Base-by-base conservation (phyloP, 2,888 invertebrate genomes). In the Euzetes globulus region DNA sequence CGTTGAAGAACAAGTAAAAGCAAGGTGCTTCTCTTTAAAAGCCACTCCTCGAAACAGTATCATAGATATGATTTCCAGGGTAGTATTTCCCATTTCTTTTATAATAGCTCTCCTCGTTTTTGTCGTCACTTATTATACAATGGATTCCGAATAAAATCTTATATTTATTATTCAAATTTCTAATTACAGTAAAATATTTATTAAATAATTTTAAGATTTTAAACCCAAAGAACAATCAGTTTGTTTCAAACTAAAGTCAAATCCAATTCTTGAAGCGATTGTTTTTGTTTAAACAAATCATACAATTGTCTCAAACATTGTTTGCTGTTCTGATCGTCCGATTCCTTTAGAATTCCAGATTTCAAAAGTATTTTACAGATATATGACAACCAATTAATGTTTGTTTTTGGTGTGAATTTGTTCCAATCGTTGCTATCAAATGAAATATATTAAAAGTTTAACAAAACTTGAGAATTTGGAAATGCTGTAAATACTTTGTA, bases 351-450 rank as follows among this genome's bases (percentile, higher is more conserved):
- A 15, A 65, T 37, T 11, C 37, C 1, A 65, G 1, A 29, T 17
- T 60, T 60, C 1, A 17, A 37, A 0, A 65, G 27, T n/a, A 15
- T 25, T 47, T 25, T 45, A 41, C 27, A 25, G n/a, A 70, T 70
- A 70, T 45, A 70, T 45, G 5, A 25, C 45, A 70, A 45, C 70
- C 70, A 70, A 70, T 47, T 47, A 11, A 70, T 70, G 70, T 70
- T 70, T 13, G 70, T 19, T 47, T 22, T 70, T n/a, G 70, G 70
- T 9, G 45, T 25, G 47, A 70, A 70, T 13, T 15, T 41, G 15
- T 25, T 47, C 70, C 70, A 70, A 15, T 70, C 45, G n/a, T 70
- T 70, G 1, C 45, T 70, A 37, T 19, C 9, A 22, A n/a, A 37
- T 6, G 22, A 65, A n/a, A n/a, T 33, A 1, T 25, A n/a, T 3